These are phyloP conservation scores for Alitta virens DNA, from an alignment of 2,888 invertebrate genomes.

Conservation along the genomic window DNA sequence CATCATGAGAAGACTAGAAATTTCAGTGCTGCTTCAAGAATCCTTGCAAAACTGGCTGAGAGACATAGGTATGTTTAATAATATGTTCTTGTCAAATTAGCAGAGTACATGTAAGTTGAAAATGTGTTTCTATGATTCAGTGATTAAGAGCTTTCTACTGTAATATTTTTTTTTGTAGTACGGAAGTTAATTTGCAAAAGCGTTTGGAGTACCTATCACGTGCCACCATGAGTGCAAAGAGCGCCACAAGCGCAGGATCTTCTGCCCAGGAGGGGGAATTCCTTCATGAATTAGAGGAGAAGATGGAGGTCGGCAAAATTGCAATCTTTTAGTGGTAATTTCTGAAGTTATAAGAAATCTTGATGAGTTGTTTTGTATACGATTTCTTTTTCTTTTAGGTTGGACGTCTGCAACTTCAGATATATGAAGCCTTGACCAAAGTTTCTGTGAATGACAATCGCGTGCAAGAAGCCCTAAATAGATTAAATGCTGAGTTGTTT, in stretches of 20 bases:
- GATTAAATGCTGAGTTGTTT: slow-evolving; percentile 77
- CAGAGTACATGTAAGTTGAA: too few species aligned
- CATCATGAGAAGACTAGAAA: slow-evolving; percentile 90
- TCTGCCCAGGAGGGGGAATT: slow-evolving; percentile 74
- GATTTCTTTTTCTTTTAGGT: slow-evolving; percentile 40
- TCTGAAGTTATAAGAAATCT: background rate
- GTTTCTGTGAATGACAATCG: slow-evolving; percentile 53
- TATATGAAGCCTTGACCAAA: slow-evolving; percentile 68
- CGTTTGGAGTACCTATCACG: slow-evolving; percentile 88
- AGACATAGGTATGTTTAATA: slow-evolving; percentile 57
- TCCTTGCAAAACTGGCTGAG: slow-evolving; percentile 82
- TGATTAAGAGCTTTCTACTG: too few species aligned
- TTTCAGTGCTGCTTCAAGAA: slow-evolving; percentile 87
- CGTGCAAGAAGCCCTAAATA: slow-evolving; percentile 63
- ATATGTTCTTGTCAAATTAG: too few species aligned
- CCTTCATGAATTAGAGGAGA: slow-evolving; percentile 86
- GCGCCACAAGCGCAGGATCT: slow-evolving; percentile 59
- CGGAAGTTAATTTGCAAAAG: slow-evolving; percentile 72
- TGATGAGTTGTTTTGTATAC: background rate
- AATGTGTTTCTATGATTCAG: too few species aligned
- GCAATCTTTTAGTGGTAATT: background rate
- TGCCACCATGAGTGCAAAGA: slow-evolving; percentile 93
- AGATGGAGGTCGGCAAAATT: slow-evolving; percentile 80
- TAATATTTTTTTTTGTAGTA: too few species aligned
- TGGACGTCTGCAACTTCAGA: slow-evolving; percentile 59